Evolutionary conservation across 2,888 invertebrate genomes (phyloP), one percentile per base, ranked within the genome.

Genomic region (Eupeodes latifasciatus): DNA sequence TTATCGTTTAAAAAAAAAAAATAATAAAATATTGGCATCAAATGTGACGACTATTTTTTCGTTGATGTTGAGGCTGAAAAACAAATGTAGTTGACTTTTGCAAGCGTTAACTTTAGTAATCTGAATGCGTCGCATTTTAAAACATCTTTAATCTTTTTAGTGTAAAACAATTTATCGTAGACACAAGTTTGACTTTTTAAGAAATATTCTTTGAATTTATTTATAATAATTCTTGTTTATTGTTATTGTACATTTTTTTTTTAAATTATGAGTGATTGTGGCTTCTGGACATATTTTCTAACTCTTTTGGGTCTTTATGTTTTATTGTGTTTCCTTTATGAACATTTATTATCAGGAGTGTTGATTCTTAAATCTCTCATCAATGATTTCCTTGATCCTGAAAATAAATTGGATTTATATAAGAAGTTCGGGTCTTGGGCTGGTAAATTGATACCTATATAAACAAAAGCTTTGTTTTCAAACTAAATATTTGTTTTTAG

Each of bases 371-470:
- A 94, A 87, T 95, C 95, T 16, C 93, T 95, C 90, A 91, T 96
- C 90, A 94, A 94, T 91, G 95, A 95, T 40, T 95, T 94, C 89
- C 95, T 96, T 91, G 92, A 95, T 89, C 94, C 95, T 34, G 90
- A 94, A 85, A 94, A 95, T 91, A 95, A 95, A 90, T 93, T 94
- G 90, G 93, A 94, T 49, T 92, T 96, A 66, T 93, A 94, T 49
- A 95, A 95, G 91, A 95, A 95, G 91, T 98, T 95, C 92, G 98
- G 98, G 89, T 94, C 95, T 57, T 98, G 98, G 98, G 98, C 98
- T 90, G 96, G 97, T 97, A 93, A 95, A 51, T 34, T n/a, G n/a
- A n/a, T n/a, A n/a, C n/a, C n/a, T n/a, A n/a, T n/a, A n/a, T n/a
- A n/a, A n/a, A n/a, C n/a, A n/a, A n/a, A 53, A 49, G 69, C 7